Evolutionary conservation across 1,140 invertebrate species (phyloP).

Genomic region (Apis dorsata): DNA sequence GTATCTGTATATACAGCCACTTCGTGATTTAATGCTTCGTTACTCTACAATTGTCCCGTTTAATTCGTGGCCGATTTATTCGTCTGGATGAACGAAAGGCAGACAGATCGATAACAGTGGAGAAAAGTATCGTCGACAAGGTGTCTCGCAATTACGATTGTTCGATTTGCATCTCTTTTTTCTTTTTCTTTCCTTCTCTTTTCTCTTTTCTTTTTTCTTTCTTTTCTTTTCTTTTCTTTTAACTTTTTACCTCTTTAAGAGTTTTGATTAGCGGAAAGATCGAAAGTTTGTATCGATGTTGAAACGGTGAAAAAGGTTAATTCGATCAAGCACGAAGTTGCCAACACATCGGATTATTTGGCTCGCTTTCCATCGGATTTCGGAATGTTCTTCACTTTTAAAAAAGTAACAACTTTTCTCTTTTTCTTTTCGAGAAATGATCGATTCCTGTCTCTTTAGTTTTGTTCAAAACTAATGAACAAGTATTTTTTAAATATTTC

Average conservation of each 20-base stretch:
- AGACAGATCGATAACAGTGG: not conserved
- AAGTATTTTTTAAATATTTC: too few species aligned
- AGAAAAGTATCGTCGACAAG: constrained; percentile 1
- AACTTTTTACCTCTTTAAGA: too few species aligned
- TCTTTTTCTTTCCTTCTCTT: too few species aligned
- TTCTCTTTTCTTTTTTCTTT: too few species aligned
- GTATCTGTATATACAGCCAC: not conserved
- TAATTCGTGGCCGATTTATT: not conserved
- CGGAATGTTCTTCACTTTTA: not conserved
- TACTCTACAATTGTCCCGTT: constrained; percentile 13
- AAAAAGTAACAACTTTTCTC: not conserved
- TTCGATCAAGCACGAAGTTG: constrained; percentile 17
- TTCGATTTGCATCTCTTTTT: constrained; percentile 6
- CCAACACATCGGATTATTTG: not conserved
- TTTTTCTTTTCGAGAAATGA: too few species aligned
- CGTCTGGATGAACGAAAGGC: not conserved
- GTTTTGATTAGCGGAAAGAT: constrained; percentile 13
- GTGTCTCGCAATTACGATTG: not conserved
- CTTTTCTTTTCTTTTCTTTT: not conserved
- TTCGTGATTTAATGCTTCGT: not conserved
- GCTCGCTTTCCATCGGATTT: not conserved
- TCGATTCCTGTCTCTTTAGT: too few species aligned
- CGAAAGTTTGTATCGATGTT: constrained; percentile 15
- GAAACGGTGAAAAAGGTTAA: constrained; percentile 22
- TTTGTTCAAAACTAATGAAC: too few species aligned